Evolutionary conservation across 2,113 vertebrate species (phyloP), one percentile per base, ranked within the genome.

Genomic region (Alligator sinensis): DNA sequence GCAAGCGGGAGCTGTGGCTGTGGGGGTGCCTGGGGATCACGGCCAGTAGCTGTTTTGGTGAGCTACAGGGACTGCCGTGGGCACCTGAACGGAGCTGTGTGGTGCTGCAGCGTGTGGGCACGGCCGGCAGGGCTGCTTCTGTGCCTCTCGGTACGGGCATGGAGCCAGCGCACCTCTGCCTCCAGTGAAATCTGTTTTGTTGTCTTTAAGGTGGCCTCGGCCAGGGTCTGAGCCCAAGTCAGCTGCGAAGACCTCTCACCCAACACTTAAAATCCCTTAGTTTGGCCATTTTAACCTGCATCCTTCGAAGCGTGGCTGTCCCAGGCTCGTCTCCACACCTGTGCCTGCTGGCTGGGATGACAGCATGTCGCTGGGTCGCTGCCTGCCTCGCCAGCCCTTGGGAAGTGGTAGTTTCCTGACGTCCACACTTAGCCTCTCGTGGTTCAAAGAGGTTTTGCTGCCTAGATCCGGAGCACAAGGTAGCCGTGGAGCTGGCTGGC

Each of bases 171-270:
- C 60, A 18, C 60, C 59, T 72, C 74, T 80, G 76, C 86, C 38
- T 68, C 78, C 61, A 94, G 82, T 91, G 88, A 95, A 95, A 81
- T 88, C 89, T 96, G 70, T 96, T 87, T 92, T 96, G 9, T 95
- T 96, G 96, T 97, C 94, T 97, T 97, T 82, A 97, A 97, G 96
- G 96, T 95, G 96, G 91, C 96, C 87, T 94, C 94, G 93, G 93
- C 95, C 95, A 96, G 93, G 96, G 96, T 86, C 76, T 97, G 96
- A 96, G 89, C 88, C 59, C 91, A 66, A 96, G 87, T 62, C 63
- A 4, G 87, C 87, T 78, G 75, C 54, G 95, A 96, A 89, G 96
- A 96, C 82, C 85, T 75, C 91, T 93, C 86, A 60, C 76, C 38
- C 95, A 81, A 91, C 96, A 89, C 66, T 88, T 95, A 92, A 91